Conservation (phyloP, 2,113 vertebrate species). For the Dendrocopos noguchii region DNA sequence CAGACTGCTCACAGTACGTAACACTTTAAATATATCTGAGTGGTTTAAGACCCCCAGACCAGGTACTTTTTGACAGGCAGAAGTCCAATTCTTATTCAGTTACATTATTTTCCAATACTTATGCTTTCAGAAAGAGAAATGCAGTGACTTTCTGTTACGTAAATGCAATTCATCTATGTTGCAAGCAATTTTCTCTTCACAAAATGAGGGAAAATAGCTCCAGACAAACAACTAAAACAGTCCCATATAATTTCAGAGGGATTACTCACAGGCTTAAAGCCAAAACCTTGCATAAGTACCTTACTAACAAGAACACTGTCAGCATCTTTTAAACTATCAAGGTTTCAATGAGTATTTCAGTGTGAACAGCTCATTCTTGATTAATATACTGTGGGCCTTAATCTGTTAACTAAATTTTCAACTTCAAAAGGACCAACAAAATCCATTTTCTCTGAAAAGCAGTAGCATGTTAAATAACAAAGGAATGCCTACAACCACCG, state of each 20-base stretch:
- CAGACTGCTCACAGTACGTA: background rate
- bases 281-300: background rate
- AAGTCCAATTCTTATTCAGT: background rate
- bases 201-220: background rate
- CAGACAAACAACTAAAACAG: background rate
- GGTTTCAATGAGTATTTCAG: background rate
- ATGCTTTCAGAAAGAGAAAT: background rate
- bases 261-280: background rate
- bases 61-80: background rate
- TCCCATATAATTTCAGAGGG: background rate
- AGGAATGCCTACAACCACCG: background rate
- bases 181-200: background rate
- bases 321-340: background rate
- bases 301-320: background rate
- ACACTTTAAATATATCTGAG: background rate
- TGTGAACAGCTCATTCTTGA: conserved; percentile 24
- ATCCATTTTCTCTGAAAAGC: background rate
- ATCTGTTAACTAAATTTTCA: background rate
- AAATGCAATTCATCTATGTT: background rate
- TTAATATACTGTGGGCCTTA: background rate
- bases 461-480: background rate
- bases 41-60: background rate
- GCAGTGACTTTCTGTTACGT: background rate
- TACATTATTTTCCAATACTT: background rate
- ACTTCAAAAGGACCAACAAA: background rate